A percentile compares a stretch with the other conserved stretches of the same genome.
Conservation (phyloP, 2,113 vertebrate genomes). For the Dromiciops gliroides region DNA sequence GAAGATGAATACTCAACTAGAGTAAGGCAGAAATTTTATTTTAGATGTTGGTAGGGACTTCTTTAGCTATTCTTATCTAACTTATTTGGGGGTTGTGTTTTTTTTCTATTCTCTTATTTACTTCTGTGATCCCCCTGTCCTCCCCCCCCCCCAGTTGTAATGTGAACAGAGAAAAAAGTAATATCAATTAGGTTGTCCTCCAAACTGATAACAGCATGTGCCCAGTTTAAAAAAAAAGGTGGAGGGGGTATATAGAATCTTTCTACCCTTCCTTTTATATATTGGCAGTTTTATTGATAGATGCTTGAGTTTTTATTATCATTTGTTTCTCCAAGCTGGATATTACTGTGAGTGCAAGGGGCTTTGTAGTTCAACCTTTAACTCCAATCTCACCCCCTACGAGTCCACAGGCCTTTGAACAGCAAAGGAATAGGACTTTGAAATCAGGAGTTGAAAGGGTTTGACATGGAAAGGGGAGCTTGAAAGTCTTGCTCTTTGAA, state of each 20-base stretch:
- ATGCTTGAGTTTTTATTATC: constrained; percentile 79
- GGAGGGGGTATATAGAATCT: constrained; percentile 67
- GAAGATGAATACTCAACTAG: constrained; percentile 88
- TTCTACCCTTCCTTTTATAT: constrained; percentile 67
- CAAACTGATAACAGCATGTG: constrained; percentile 61
- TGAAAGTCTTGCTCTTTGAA: constrained; percentile 94
- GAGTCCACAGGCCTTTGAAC: constrained; percentile 91
- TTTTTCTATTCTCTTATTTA: constrained; percentile 6
- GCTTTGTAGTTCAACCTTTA: constrained; percentile 93
- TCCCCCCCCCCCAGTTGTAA: constrained; percentile 47
- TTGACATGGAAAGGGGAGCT: constrained; percentile 89
- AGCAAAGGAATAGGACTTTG: constrained; percentile 90
- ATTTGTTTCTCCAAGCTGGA: constrained; percentile 82
- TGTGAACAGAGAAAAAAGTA: constrained; percentile 64
- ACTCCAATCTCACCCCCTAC: constrained; percentile 86
- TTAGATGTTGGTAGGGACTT: constrained; percentile 89
- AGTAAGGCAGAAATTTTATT: constrained; percentile 84
- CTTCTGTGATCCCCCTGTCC: constrained; percentile 34
- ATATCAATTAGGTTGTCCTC: constrained; percentile 79
- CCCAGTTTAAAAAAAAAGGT: background rate
- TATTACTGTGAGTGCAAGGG: constrained; percentile 82
- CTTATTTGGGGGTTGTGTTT: constrained; percentile 86
- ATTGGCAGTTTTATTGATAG: constrained; percentile 82
- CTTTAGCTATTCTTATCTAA: constrained; percentile 91
- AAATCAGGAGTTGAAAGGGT: constrained; percentile 94